phyloP scores from a whole-genome alignment of 1,140 invertebrate genomes.

The Cyclina sinensis region DNA sequence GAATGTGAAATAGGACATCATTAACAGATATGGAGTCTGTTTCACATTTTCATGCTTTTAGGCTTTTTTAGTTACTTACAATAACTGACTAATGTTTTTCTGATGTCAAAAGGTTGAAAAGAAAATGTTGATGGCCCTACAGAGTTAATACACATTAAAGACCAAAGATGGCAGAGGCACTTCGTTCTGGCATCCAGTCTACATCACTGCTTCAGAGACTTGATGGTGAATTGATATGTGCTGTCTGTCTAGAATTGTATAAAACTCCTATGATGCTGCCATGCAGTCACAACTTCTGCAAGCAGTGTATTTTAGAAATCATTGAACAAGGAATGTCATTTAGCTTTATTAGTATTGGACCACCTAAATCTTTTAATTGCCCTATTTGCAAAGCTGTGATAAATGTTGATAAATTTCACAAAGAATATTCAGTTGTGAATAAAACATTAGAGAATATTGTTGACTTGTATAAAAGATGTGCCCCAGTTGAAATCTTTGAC shows the following conservation, averaged over 20 bases:
- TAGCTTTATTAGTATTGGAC: constrained; percentile 22
- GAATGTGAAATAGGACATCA: too few species aligned
- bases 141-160: too few species aligned
- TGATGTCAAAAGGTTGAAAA: too few species aligned
- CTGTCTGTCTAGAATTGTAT: constrained; percentile 63
- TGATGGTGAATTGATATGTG: constrained; percentile 62
- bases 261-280: constrained; percentile 49
- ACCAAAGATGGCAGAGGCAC: not conserved
- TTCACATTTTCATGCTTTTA: too few species aligned
- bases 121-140: too few species aligned
- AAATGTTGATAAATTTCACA: not conserved
- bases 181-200: not conserved
- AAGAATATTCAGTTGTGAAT: not conserved
- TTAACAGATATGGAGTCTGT: too few species aligned
- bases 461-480: constrained; percentile 27
- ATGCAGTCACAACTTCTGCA: constrained; percentile 69
- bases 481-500: constrained; percentile 52
- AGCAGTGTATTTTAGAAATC: constrained; percentile 45
- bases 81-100: too few species aligned
- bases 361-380: constrained; percentile 47
- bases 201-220: constrained; percentile 17
- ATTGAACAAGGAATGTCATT: not conserved
- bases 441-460: constrained; percentile 57
- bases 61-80: too few species aligned
- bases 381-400: constrained; percentile 43